These are phyloP conservation scores for mouse (Mus musculus) DNA, from an alignment of 2,113 vertebrate species.

Conservation along the genomic window DNA sequence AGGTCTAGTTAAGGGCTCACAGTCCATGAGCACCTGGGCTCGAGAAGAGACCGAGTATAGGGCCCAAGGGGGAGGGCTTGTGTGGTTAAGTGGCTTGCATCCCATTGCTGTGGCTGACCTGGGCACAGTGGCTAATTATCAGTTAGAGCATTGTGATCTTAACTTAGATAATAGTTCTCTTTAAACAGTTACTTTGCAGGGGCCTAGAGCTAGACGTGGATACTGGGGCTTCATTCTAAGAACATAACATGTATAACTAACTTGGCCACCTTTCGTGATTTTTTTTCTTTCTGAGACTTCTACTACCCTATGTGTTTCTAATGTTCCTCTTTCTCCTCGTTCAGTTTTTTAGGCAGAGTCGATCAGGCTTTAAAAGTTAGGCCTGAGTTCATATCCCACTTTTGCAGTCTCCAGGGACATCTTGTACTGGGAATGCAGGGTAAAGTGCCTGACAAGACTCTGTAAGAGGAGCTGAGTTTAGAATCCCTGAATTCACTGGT, in stretches of 20 bases:
- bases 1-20: not conserved
- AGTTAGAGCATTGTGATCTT: constrained; percentile 26
- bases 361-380: not conserved
- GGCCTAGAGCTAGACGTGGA: not conserved
- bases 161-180: constrained; percentile 55
- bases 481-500: not conserved
- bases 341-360: constrained; percentile 1
- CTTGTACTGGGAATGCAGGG: not conserved
- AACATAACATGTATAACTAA: not conserved
- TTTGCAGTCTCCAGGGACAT: not conserved
- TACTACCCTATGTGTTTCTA: not conserved
- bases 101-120: not conserved
- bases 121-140: not conserved
- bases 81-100: not conserved
- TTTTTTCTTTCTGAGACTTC: constrained; percentile 9
- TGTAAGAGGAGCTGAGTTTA: not conserved
- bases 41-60: not conserved
- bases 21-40: not conserved
- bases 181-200: constrained; percentile 36
- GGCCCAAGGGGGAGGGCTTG: not conserved
- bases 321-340: not conserved
- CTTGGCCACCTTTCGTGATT: not conserved
- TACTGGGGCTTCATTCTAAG: not conserved
- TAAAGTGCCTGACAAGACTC: not conserved
- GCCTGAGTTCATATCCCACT: not conserved